Base-by-base conservation (phyloP, 2,797 vertebrate genomes). In the Enteromius argenteus region DNA sequence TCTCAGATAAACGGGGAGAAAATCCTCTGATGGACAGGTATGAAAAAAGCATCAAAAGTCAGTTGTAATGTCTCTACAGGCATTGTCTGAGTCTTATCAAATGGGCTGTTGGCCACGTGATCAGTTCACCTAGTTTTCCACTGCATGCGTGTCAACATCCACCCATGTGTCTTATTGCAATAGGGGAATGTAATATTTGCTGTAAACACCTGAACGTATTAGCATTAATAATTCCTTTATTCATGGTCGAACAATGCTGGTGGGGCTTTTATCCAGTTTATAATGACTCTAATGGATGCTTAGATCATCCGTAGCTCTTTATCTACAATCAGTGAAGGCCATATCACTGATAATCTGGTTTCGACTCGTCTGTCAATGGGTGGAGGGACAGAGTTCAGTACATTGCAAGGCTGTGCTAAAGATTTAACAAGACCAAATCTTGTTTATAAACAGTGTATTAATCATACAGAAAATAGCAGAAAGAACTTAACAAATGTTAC, bases 301-400 rank as follows among this genome's bases (percentile, higher is more conserved):
- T 69, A 32, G 51, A 49, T 83, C 49, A 75, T 69, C n/a, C 10
- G 4, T 80, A 69, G 74, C 75, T 76, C 71, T 83, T 80, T 80
- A 80, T 80, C 86, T 87, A 44, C 5, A 14, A 66, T 56, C 80
- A 71, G 35, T 73, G 56, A 79, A 83, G 60, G 76, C 69, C 78
- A 75, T 71, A 80, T 76, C 60, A 51, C 71, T 51, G 80, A 76
- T 87, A 85, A 83, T 49, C 58, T 53, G 60, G 69, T 62, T 75
- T 81, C 60, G n/a, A n/a, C 53, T 85, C 19, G 1, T 21, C 72
- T 84, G 44, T 53, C 13, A 37, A 23, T 60, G 30, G 51, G 74
- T 87, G 51, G n/a, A 69, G 23, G 82, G 66, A 62, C 86, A 83
- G 44, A 85, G 84, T 87, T 87, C 80, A 85, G n/a, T 60, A 71